Conservation (phyloP, 2,113 vertebrate genomes). For the Hiodon alosoides region DNA sequence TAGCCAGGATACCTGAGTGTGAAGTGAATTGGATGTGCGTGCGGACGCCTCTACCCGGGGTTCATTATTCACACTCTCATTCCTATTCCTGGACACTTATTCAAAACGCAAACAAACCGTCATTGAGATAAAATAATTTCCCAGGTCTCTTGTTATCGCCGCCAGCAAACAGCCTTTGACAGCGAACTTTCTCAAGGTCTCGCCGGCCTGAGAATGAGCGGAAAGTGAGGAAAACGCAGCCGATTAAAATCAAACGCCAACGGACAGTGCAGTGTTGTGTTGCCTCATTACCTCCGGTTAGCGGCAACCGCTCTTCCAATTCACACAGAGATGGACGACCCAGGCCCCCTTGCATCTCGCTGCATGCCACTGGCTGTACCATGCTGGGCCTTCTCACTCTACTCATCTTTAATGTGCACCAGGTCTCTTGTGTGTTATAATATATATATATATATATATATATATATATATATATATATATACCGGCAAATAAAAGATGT, state of each 20-base stretch:
- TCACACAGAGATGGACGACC: constrained; percentile 3
- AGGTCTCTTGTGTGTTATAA: too few species aligned
- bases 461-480: too few species aligned
- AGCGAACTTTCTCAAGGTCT: neutral
- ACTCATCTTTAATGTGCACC: too few species aligned
- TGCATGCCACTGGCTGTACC: too few species aligned
- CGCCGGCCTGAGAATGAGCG: neutral
- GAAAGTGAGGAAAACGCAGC: neutral
- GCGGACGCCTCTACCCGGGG: neutral
- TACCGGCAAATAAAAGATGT: too few species aligned
- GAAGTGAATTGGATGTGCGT: neutral
- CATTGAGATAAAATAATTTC: neutral
- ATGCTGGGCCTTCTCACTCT: too few species aligned
- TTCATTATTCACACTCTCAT: neutral
- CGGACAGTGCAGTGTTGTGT: neutral
- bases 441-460: too few species aligned
- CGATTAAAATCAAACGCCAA: constrained; percentile 3
- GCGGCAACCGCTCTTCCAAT: neutral
- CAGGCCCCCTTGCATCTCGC: neutral
- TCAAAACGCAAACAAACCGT: neutral
- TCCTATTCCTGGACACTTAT: neutral
- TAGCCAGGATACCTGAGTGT: neutral
- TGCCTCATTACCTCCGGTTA: constrained; percentile 2
- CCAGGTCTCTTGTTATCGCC: neutral
- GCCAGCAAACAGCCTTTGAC: neutral